phyloP scores from a whole-genome alignment of 1,140 invertebrate genomes.

The Drosophila burlai region DNA sequence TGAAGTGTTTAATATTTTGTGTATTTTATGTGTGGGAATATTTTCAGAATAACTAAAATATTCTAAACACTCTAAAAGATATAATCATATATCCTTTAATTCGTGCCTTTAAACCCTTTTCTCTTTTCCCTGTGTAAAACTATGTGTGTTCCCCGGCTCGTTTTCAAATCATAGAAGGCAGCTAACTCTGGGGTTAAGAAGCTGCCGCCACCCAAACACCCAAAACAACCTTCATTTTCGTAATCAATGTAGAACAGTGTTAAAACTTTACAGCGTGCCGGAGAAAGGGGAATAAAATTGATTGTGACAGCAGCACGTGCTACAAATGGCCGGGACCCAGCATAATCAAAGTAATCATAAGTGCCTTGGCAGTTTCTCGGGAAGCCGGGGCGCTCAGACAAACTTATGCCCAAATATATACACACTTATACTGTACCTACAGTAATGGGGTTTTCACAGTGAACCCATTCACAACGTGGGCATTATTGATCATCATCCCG shows the following conservation, averaged over 20 bases:
- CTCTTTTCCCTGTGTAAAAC: constrained; percentile 23
- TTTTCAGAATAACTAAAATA: too few species aligned
- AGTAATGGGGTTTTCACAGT: constrained; percentile 17
- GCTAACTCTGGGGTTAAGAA: constrained; percentile 41
- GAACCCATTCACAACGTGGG: constrained; percentile 37
- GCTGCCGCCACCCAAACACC: constrained; percentile 9
- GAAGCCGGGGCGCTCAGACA: not conserved
- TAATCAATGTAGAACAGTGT: constrained; percentile 66
- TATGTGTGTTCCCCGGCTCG: constrained; percentile 12
- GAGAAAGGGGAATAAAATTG: constrained; percentile 57
- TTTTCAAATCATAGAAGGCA: not conserved
- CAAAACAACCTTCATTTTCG: constrained; percentile 32
- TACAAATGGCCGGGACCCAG: constrained; percentile 44
- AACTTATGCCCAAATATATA: constrained; percentile 10
- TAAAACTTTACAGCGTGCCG: constrained; percentile 50
- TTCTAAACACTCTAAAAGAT: not conserved
- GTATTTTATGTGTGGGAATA: too few species aligned
- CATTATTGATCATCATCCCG: constrained; percentile 43
- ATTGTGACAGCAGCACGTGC: constrained; percentile 71
- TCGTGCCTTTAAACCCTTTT: not conserved
- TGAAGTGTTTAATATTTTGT: too few species aligned
- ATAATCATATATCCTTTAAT: too few species aligned
- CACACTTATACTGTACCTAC: not conserved
- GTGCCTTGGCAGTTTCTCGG: constrained; percentile 34
- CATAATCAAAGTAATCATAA: constrained; percentile 48